Conservation (phyloP, 2,888 invertebrate species). For the Rhagonycha lutea region DNA sequence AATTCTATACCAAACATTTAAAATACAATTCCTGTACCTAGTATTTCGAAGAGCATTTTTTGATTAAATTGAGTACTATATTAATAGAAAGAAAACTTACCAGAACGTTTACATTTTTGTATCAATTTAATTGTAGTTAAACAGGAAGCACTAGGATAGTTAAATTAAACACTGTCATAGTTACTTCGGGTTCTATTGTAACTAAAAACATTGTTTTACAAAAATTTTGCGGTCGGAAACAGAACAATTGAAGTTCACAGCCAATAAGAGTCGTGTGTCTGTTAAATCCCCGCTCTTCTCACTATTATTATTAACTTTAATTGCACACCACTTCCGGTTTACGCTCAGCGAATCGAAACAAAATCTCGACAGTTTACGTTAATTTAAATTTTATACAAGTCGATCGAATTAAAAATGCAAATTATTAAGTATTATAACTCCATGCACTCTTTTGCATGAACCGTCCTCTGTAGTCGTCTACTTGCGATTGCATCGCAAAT, state of each 20-base stretch:
- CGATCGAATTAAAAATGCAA: not conserved
- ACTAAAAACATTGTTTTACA: conserved; percentile 34
- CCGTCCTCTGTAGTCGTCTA: not conserved
- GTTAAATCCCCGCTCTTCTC: conserved; percentile 32
- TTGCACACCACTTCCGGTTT: conserved; percentile 41
- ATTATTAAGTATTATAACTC: not conserved
- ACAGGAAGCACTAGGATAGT: not conserved
- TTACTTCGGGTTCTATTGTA: not conserved
- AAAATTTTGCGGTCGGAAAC: conserved; percentile 45
- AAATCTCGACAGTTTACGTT: conserved; percentile 30
- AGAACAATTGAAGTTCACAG: conserved; percentile 31
- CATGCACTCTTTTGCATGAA: not conserved
- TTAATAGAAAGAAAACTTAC: not conserved
- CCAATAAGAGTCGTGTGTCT: conserved; percentile 32
- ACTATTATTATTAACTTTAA: conserved; percentile 41
- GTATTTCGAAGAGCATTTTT: no score
- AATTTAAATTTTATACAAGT: conserved; percentile 22
- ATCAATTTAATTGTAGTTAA: not conserved
- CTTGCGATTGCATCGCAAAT: not conserved
- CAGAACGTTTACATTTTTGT: not conserved
- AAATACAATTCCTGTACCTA: no score
- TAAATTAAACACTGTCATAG: not conserved
- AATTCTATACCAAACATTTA: no score
- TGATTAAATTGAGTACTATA: not conserved
- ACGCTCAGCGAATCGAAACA: conserved; percentile 37